phyloP scores from a whole-genome alignment of 2,888 invertebrate genomes.

The Choristoneura rosaceana region DNA sequence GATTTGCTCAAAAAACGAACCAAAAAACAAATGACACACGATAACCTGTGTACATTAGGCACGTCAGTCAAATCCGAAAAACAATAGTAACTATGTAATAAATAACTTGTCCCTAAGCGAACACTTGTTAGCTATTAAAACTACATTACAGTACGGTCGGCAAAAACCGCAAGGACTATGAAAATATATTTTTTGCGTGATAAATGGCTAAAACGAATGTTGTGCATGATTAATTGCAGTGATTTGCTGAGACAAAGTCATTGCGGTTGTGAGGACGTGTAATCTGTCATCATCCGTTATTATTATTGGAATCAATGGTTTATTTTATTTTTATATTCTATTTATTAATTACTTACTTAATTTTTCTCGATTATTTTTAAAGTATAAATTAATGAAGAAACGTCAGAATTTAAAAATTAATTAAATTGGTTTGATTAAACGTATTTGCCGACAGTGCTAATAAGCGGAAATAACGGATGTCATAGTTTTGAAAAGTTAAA shows the following conservation, averaged over 20 bases:
- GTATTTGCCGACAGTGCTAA: constrained; percentile 23
- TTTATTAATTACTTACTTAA: too few species aligned
- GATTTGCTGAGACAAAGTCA: constrained; percentile 3
- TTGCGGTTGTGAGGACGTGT: constrained; percentile 6
- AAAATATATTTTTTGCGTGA: constrained; percentile 28
- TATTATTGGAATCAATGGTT: not conserved
- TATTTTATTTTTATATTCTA: not conserved
- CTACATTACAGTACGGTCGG: constrained; percentile 46
- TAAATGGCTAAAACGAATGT: constrained; percentile 26
- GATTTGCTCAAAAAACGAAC: constrained; percentile 28
- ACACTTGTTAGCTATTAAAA: constrained; percentile 56
- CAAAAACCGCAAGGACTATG: constrained; percentile 31
- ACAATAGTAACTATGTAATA: constrained; percentile 75
- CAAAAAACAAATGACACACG: constrained; percentile 60
- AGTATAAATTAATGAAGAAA: too few species aligned
- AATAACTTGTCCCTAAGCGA: constrained; percentile 63
- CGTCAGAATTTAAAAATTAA: not conserved
- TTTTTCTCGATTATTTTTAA: too few species aligned
- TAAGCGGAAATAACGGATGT: constrained; percentile 37
- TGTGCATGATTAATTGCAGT: constrained; percentile 27
- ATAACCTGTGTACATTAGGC: constrained; percentile 67
- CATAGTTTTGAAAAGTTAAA: constrained; percentile 30
- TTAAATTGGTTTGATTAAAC: not conserved
- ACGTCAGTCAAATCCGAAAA: constrained; percentile 72
- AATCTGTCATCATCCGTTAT: not conserved